Evolutionary conservation across 2,797 vertebrate species (phyloP).

Genomic region (Sebastes taczanowskii): DNA sequence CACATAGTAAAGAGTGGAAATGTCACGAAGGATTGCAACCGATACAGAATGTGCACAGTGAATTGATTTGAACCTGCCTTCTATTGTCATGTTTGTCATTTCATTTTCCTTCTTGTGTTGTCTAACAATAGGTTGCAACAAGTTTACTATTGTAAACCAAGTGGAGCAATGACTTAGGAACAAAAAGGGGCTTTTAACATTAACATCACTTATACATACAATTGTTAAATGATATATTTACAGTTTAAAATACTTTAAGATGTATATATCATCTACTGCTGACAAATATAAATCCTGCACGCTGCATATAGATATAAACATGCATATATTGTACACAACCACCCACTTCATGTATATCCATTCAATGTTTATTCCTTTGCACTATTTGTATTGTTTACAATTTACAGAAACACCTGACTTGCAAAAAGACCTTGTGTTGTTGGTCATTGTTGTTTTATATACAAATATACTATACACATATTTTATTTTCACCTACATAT

Average conservation of each 20-base stretch:
- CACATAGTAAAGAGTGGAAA: constrained; percentile 13
- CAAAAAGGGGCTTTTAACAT: background rate
- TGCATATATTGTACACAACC: background rate
- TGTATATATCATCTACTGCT: background rate
- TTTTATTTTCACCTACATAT: background rate
- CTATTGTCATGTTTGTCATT: background rate
- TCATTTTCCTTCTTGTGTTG: background rate
- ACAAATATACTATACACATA: background rate
- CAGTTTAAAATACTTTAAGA: background rate
- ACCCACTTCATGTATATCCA: background rate
- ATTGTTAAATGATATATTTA: background rate
- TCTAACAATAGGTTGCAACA: background rate
- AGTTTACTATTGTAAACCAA: background rate
- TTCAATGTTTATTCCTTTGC: background rate
- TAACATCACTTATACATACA: background rate
- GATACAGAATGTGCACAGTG: background rate
- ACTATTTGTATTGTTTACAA: background rate
- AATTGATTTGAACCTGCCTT: background rate
- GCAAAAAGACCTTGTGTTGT: background rate
- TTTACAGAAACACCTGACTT: background rate
- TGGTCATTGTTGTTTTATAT: background rate
- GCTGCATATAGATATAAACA: background rate
- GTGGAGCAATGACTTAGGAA: background rate
- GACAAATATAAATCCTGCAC: background rate
- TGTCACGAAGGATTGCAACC: background rate